Conservation (phyloP, 1,140 invertebrate species). For the Catajapyx aquilonaris region DNA sequence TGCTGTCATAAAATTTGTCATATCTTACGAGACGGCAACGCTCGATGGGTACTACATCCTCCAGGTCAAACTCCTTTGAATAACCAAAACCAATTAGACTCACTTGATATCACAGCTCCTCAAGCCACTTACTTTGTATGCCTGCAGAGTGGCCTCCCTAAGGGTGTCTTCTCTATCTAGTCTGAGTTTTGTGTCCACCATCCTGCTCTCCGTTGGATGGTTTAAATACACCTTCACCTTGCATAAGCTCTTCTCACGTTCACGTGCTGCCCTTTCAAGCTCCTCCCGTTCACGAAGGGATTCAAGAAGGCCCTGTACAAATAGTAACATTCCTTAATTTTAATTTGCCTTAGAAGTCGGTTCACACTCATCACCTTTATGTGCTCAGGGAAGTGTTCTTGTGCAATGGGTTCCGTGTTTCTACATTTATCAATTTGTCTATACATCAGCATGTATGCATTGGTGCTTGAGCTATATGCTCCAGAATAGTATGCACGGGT, state of each 20-base stretch:
- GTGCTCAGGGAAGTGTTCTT: slow-evolving; percentile 50
- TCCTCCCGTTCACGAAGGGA: slow-evolving; percentile 45
- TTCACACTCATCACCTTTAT: slow-evolving; percentile 27
- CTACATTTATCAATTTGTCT: slow-evolving; percentile 49
- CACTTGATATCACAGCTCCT: background rate
- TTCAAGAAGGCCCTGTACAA: slow-evolving; percentile 29
- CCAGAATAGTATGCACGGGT: slow-evolving; percentile 46
- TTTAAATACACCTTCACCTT: slow-evolving; percentile 40
- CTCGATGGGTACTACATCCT: slow-evolving; percentile 31
- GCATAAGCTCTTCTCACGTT: slow-evolving; percentile 36
- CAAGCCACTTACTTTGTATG: slow-evolving; percentile 25
- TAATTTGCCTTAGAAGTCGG: slow-evolving; percentile 10
- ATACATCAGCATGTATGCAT: slow-evolving; percentile 89
- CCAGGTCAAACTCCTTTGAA: slow-evolving; percentile 31
- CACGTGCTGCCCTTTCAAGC: slow-evolving; percentile 30
- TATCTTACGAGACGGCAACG: slow-evolving; percentile 53
- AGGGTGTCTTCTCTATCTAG: slow-evolving; percentile 33
- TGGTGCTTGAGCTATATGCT: slow-evolving; percentile 60
- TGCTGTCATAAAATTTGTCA: slow-evolving; percentile 36
- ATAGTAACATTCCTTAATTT: slow-evolving; percentile 9
- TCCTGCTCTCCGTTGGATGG: slow-evolving; percentile 30
- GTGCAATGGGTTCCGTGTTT: slow-evolving; percentile 42
- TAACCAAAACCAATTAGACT: slow-evolving; percentile 6
- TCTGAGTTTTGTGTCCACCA: slow-evolving; percentile 30
- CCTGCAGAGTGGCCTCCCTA: slow-evolving; percentile 30